Evolutionary conservation across 2,797 vertebrate genomes (phyloP).

Genomic region (Fistularia tabacaria): DNA sequence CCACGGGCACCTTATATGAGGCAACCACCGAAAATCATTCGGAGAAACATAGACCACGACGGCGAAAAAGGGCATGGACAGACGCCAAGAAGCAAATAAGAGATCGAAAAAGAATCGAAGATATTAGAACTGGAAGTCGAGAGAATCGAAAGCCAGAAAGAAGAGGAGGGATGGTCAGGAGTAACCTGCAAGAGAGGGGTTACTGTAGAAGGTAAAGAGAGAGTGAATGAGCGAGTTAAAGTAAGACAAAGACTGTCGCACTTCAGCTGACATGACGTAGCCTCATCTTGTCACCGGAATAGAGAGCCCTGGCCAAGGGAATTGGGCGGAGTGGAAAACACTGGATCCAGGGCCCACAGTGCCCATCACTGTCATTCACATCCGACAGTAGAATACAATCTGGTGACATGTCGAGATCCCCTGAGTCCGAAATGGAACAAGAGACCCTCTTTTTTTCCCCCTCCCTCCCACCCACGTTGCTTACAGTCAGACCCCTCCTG

Average conservation of each 20-base stretch:
- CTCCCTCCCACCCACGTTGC: conserved; percentile 4
- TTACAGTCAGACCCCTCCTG: conserved; percentile 12
- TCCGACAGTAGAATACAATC: conserved; percentile 50
- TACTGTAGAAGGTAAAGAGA: neutral
- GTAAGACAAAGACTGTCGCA: conserved; percentile 39
- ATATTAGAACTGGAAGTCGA: too few relatives aligned
- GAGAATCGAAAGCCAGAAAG: conserved; percentile 2
- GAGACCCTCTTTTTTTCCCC: conserved; percentile 27
- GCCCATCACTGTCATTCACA: conserved; percentile 73
- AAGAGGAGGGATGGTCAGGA: neutral
- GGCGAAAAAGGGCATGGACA: too few relatives aligned
- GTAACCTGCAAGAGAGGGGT: neutral
- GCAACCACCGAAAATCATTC: too few relatives aligned
- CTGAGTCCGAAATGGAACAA: conserved; percentile 40
- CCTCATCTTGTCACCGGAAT: conserved; percentile 65
- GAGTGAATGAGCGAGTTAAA: neutral
- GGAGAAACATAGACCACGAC: too few relatives aligned
- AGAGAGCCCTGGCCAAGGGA: conserved; percentile 50
- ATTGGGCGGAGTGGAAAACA: conserved; percentile 52
- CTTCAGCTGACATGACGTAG: conserved; percentile 55
- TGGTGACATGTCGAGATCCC: conserved; percentile 61
- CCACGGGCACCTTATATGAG: too few relatives aligned
- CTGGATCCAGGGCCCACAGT: conserved; percentile 54
- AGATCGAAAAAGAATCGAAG: neutral
- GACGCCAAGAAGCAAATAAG: too few relatives aligned